phyloP scores from a whole-genome alignment of 2,113 vertebrate species.

The Lepisosteus oculatus region DNA sequence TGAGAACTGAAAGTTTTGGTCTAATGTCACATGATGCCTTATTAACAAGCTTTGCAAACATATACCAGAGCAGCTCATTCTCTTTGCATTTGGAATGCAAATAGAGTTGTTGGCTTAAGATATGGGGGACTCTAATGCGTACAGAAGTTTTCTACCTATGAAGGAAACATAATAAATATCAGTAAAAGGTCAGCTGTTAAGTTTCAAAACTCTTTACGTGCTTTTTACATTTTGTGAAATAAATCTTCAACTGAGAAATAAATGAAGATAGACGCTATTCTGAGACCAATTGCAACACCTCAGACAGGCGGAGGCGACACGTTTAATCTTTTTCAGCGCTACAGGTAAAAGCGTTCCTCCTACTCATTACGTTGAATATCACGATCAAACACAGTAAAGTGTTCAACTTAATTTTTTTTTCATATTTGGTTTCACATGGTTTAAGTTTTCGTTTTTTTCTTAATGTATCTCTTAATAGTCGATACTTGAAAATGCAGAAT shows the following conservation, averaged over 20 bases:
- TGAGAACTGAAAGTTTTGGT: conserved; percentile 58
- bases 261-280: conserved; percentile 51
- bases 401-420: no score
- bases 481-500: no score
- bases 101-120: conserved; percentile 53
- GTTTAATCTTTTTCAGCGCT: conserved; percentile 43
- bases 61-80: conserved; percentile 49
- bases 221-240: neutral
- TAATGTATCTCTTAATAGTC: no score
- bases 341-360: conserved; percentile 52
- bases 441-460: no score
- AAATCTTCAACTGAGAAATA: conserved; percentile 33
- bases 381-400: no score
- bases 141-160: conserved; percentile 28
- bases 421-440: no score
- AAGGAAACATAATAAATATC: neutral
- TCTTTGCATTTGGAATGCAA: conserved; percentile 60
- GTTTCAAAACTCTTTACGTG: neutral
- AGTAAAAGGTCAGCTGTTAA: neutral
- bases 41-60: conserved; percentile 63
- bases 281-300: conserved; percentile 51
- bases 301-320: conserved; percentile 60
- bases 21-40: conserved; percentile 57
- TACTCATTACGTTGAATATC: no score
- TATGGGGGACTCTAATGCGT: conserved; percentile 62